phyloP scores from a whole-genome alignment of 2,888 invertebrate genomes.

The Hipparchia sbordonii region DNA sequence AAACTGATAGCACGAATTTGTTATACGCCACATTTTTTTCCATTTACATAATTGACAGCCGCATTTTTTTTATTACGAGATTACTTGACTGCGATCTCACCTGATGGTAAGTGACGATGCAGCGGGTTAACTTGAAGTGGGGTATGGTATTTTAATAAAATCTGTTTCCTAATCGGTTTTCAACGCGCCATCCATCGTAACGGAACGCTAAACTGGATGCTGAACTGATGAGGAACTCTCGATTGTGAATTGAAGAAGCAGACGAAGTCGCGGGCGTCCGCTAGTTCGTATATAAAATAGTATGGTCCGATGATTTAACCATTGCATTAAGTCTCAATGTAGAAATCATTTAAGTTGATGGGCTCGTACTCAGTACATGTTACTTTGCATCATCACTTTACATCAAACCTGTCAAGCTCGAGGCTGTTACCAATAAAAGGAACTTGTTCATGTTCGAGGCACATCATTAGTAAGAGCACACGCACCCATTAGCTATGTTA shows the following conservation, averaged over 20 bases:
- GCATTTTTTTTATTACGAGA: background rate
- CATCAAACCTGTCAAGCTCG: slow-evolving; percentile 12
- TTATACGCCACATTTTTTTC: background rate
- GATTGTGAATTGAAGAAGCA: no score
- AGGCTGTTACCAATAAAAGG: slow-evolving; percentile 18
- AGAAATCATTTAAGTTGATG: slow-evolving; percentile 9
- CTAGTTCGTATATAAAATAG: background rate
- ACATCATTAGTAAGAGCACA: slow-evolving; percentile 40
- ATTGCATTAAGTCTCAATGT: background rate
- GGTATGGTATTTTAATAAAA: no score
- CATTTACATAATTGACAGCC: background rate
- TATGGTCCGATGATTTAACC: background rate
- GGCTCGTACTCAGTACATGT: slow-evolving; percentile 6
- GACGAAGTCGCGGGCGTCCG: no score
- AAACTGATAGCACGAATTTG: slow-evolving; percentile 2
- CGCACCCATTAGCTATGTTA: slow-evolving; percentile 51
- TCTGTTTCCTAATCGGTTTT: no score
- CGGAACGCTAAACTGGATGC: no score
- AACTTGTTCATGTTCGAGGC: slow-evolving; percentile 34
- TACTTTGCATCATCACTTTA: slow-evolving; percentile 15
- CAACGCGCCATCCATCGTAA: no score
- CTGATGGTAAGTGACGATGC: background rate
- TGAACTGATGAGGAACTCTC: no score
- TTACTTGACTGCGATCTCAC: background rate
- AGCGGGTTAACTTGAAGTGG: background rate